phyloP scores from a whole-genome alignment of 2,797 vertebrate genomes.

The Gymnopithys bicolor region DNA sequence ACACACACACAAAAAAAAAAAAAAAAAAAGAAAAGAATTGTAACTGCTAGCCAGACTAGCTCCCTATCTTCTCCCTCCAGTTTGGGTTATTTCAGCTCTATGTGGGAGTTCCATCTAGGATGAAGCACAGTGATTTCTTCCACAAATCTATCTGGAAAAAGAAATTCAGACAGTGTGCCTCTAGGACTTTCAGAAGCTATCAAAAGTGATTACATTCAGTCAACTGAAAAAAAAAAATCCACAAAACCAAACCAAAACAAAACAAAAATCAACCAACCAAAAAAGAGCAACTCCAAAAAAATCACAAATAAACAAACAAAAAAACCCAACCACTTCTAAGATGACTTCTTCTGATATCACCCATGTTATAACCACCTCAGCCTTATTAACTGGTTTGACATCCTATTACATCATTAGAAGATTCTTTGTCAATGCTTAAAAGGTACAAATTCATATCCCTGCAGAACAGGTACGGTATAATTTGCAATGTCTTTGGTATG shows the following conservation, averaged over 20 bases:
- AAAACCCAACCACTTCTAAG: background rate
- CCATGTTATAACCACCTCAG: background rate
- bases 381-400: background rate
- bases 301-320: too few relatives aligned
- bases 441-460: background rate
- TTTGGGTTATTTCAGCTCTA: background rate
- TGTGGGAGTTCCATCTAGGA: background rate
- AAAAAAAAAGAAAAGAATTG: background rate
- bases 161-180: background rate
- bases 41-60: background rate
- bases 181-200: background rate
- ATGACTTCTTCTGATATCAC: background rate
- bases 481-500: background rate
- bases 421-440: background rate
- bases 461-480: background rate
- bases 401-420: background rate
- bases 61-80: background rate
- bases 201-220: background rate
- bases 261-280: background rate
- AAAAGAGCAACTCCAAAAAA: too few relatives aligned
- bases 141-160: background rate
- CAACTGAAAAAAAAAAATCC: background rate
- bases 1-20: background rate
- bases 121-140: background rate
- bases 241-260: background rate